Base-by-base conservation (phyloP, 2,888 invertebrate genomes). In the Trichopria drosophilae region DNA sequence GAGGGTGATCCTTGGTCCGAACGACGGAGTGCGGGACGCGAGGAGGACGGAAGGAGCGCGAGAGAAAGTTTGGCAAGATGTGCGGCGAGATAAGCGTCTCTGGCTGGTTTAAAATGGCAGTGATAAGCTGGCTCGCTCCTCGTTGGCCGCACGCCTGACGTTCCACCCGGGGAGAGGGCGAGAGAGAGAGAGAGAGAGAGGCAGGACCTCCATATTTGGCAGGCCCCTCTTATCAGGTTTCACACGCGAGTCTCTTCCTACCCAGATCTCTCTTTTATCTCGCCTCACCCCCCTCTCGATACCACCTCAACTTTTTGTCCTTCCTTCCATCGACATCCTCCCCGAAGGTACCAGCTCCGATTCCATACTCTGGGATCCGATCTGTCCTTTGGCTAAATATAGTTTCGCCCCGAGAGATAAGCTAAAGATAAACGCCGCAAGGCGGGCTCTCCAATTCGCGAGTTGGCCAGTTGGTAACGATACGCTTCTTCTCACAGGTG, bases 401-500 rank as follows among this genome's bases (percentile, higher is more conserved):
- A 59, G 49, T 40, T 46, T 51, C 49, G 50, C 54, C 53, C 55
- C 56, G 36, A 51, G 47, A 55, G 59, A 61, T 61, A 61, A 61
- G 60, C 57, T 51, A 58, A 59, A 53, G 55, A 12, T 16, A 19
- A 19, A 36, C 36, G 15, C n/a, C 15, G 32, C 43, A 43, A 15
- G 32, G 31, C 23, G n/a, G n/a, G n/a, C n/a, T n/a, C n/a, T n/a
- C n/a, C n/a, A n/a, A n/a, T n/a, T n/a, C n/a, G n/a, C n/a, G n/a
- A n/a, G n/a, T n/a, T n/a, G n/a, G n/a, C n/a, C n/a, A n/a, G n/a
- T n/a, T n/a, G n/a, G n/a, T n/a, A n/a, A n/a, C n/a, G n/a, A n/a
- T 32, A 32, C 13, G 7, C 7, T 32, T 32, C 15, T 20, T 29
- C 22, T 58, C 57, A 6, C 59, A 89, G 89, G 85, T 88, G 58